These are phyloP conservation scores for Dendrophyllia cribrosa DNA, from an alignment of 64 coral and sea anemone species.

Conservation along the genomic window DNA sequence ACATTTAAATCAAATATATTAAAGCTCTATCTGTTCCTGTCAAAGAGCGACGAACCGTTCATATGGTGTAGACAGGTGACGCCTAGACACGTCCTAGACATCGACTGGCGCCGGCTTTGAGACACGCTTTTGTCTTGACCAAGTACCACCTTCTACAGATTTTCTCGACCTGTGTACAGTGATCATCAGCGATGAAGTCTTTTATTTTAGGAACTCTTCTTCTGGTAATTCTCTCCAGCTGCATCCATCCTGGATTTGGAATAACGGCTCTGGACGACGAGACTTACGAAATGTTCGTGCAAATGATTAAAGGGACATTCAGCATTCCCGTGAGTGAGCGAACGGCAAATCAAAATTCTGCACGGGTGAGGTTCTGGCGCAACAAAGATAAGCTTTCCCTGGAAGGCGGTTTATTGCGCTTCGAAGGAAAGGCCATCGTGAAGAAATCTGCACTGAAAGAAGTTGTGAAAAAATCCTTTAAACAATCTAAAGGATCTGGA, in stretches of 20 bases:
- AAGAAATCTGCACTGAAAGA: conserved; percentile 26
- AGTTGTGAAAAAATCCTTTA: conserved; percentile 41
- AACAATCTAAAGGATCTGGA: conserved; percentile 64
- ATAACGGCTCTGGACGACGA: conserved; percentile 59
- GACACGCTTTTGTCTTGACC: no score
- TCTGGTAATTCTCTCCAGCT: neutral
- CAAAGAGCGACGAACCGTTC: no score
- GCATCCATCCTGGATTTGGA: conserved; percentile 16
- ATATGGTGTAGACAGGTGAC: no score
- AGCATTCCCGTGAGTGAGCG: neutral
- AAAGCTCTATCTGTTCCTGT: no score
- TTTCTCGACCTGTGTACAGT: neutral
- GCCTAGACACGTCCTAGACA: no score
- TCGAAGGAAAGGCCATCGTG: conserved; percentile 16
- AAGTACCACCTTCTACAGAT: no score
- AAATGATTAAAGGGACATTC: conserved; percentile 69
- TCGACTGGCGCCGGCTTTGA: no score
- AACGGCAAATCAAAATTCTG: conserved; percentile 43
- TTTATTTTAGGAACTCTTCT: neutral
- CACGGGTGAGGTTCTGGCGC: conserved; percentile 50
- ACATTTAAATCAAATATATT: no score
- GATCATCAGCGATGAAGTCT: conserved; percentile 23
- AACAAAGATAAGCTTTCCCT: conserved; percentile 48
- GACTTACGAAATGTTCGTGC: conserved; percentile 43
- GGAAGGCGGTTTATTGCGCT: neutral